Percentiles rank a stretch among this genome's conserved stretches.
phyloP scores from a whole-genome alignment of 2,113 vertebrate genomes.

The Gymnorhina tibicen region DNA sequence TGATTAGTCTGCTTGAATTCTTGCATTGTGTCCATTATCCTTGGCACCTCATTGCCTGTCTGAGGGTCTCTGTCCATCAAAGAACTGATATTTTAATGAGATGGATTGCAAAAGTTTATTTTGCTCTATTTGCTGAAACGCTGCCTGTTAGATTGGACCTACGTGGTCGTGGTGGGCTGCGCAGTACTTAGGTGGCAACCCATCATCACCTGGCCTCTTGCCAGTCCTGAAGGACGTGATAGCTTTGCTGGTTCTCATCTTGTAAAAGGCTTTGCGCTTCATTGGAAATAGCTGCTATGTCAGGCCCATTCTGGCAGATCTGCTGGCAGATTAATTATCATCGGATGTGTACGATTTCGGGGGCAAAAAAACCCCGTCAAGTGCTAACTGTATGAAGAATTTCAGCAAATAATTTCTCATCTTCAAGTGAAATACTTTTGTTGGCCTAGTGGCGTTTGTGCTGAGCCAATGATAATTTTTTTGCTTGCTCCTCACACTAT shows the following conservation, averaged over 20 bases:
- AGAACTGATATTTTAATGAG: background rate
- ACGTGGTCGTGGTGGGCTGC: background rate
- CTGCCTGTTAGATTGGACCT: background rate
- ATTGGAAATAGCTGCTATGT: background rate
- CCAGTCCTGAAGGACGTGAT: background rate
- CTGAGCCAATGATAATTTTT: background rate
- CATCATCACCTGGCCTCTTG: background rate
- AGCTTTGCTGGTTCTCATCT: background rate
- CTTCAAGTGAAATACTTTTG: background rate
- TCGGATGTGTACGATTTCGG: background rate
- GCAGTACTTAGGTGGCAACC: background rate
- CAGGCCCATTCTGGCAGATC: background rate
- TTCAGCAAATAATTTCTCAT: conserved; percentile 5
- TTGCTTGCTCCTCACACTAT: background rate
- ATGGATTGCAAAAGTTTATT: background rate
- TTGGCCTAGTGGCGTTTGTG: background rate
- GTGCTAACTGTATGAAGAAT: background rate
- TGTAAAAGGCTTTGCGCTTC: background rate
- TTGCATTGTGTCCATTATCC: background rate
- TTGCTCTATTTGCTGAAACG: background rate
- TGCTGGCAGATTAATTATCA: conserved; percentile 1
- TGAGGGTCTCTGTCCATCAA: background rate
- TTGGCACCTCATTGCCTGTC: background rate
- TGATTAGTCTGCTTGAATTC: background rate
- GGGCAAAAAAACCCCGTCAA: background rate